Evolutionary conservation across 2,113 vertebrate genomes (phyloP), one percentile per base, ranked within the genome.

Genomic region (Elaphurus davidianus): DNA sequence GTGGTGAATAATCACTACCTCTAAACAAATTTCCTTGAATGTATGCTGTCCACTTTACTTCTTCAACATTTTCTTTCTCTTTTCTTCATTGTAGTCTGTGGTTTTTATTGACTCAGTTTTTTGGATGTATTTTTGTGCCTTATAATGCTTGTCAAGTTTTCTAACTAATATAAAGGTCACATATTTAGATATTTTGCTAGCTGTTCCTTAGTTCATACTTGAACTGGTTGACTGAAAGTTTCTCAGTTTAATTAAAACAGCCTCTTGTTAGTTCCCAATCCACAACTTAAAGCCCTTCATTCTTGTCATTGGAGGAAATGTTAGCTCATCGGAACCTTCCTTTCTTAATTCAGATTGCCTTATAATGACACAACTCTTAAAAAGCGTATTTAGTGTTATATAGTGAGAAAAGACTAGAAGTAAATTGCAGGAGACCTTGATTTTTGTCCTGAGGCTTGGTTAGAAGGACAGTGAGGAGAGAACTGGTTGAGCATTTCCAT

Each of bases 301-400:
- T 92, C 79, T 90, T 94, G 33, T 23, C 86, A 14, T 3, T 52
- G 43, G 15, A 86, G 30, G 40, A 87, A 95, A 30, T 47, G 27
- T 87, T 81, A 17, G 23, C 79, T 86, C 33, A 17, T 79, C 12
- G 91, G 87, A 59, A 82, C 33, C n/a, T 87, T 91, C 62, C 55
- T 90, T 95, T 93, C 64, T n/a, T 28, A 84, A 55, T 92, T 92
- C 71, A 89, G 36, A 60, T 94, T 79, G 23, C 92, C 40, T 87
- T 57, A 54, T 90, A 74, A 78, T 84, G 81, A 71, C 25, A 12
- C 55, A 81, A 27, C 33, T 76, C 15, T 45, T 71, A 45, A 76
- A 87, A 91, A 78, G 30, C n/a, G 23, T 79, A 52, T 36, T 96
- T 33, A 62, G 45, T 71, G 17, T 40, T 97, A 45, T 30, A 55